Percentiles rank a stretch among this genome's conserved stretches.
Evolutionary conservation across 92 coral and sea anemone genomes (phyloP).

Genomic region (Parazoanthus atlanticus): DNA sequence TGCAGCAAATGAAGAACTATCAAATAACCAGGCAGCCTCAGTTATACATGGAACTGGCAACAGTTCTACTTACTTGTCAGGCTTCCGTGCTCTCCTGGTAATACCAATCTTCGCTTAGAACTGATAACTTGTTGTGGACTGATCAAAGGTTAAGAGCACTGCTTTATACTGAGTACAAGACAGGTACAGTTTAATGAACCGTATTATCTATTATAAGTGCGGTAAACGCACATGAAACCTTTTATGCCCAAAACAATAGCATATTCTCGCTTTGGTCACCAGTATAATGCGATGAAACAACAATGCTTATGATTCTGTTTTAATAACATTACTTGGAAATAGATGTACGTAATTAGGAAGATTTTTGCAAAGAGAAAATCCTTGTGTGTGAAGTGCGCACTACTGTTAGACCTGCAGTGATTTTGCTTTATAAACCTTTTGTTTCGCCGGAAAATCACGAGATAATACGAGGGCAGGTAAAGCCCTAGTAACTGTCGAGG

Average conservation of each 20-base stretch:
- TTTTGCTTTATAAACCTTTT: too few species aligned
- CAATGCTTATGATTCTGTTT: too few species aligned
- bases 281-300: too few species aligned
- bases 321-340: too few species aligned
- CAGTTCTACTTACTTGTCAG: not conserved
- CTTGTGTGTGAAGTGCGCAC: too few species aligned
- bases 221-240: not conserved
- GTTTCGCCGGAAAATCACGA: too few species aligned
- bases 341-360: too few species aligned
- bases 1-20: not conserved
- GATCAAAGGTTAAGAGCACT: not conserved
- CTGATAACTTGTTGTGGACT: not conserved
- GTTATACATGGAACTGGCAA: not conserved
- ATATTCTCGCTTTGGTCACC: not conserved
- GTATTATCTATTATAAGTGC: too few species aligned
- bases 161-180: not conserved
- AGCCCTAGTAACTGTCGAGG: too few species aligned
- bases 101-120: not conserved
- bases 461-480: too few species aligned
- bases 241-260: not conserved
- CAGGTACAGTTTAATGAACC: not conserved
- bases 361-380: too few species aligned
- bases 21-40: not conserved
- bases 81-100: not conserved
- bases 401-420: too few species aligned